Percentiles rank a stretch among this genome's conserved stretches.
These are phyloP conservation scores for Acronicta alni DNA, from an alignment of 2,888 invertebrate genomes.

Conservation along the genomic window DNA sequence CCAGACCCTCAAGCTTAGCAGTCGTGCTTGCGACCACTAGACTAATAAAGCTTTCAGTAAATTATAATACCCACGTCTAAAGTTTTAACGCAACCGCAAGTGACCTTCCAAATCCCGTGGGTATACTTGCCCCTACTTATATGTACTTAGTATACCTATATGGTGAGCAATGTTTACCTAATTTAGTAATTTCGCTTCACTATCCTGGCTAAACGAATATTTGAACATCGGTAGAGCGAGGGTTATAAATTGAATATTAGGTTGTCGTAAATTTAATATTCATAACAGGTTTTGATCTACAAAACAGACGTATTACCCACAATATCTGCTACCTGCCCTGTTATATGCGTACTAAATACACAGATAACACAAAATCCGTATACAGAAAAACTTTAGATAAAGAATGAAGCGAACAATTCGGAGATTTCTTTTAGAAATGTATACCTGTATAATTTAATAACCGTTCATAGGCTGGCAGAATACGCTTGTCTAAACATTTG, in stretches of 20 bases:
- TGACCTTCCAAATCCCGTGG: slow-evolving; percentile 40
- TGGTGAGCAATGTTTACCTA: slow-evolving; percentile 47
- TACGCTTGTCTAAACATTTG: no score
- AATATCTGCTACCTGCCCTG: no score
- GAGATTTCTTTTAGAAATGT: no score
- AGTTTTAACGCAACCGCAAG: slow-evolving; percentile 43
- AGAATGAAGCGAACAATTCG: no score
- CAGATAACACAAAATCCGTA: no score
- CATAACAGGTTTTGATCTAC: slow-evolving; percentile 6
- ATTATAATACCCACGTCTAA: slow-evolving; percentile 10
- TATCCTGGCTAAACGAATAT: slow-evolving; percentile 47
- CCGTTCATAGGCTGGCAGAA: no score
- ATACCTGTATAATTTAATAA: no score
- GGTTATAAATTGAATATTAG: slow-evolving; percentile 11
- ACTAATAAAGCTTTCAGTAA: no score
- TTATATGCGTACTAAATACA: no score
- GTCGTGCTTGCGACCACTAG: no score
- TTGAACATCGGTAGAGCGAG: slow-evolving; percentile 28
- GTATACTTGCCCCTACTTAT: slow-evolving; percentile 34
- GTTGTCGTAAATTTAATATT: slow-evolving; percentile 8
- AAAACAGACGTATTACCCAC: neutral
- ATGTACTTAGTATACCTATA: slow-evolving; percentile 30
- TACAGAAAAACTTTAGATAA: neutral
- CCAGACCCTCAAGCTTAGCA: no score
- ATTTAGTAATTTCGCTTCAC: slow-evolving; percentile 41